phyloP scores from a whole-genome alignment of 2,888 invertebrate species.

The Oxycera nigricornis region DNA sequence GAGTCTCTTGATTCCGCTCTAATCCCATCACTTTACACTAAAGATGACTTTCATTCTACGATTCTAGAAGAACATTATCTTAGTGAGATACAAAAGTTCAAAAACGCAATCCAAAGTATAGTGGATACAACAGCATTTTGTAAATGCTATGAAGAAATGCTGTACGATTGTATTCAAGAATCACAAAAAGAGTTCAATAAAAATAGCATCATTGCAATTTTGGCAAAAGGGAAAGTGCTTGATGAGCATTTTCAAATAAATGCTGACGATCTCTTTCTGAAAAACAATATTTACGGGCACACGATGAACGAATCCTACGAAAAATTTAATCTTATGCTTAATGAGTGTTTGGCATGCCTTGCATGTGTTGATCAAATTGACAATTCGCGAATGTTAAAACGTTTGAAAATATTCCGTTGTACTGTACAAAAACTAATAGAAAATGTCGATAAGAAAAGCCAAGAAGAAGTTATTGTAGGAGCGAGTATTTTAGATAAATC shows the following conservation, averaged over 20 bases:
- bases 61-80: conserved; percentile 59
- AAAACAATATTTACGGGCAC: conserved; percentile 43
- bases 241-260: conserved; percentile 55
- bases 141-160: conserved; percentile 54
- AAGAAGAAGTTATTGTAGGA: neutral
- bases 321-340: conserved; percentile 54
- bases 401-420: conserved; percentile 58
- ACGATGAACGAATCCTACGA: conserved; percentile 49
- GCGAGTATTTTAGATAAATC: neutral
- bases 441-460: conserved; percentile 44
- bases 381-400: conserved; percentile 54
- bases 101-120: conserved; percentile 55
- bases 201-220: conserved; percentile 50
- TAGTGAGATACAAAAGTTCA: conserved; percentile 56
- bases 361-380: conserved; percentile 57
- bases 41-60: conserved; percentile 52
- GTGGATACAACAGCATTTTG: conserved; percentile 58
- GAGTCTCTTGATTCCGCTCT: conserved; percentile 59
- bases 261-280: conserved; percentile 51
- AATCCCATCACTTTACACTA: conserved; percentile 57
- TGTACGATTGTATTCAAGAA: conserved; percentile 50
- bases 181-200: conserved; percentile 52
- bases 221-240: conserved; percentile 54
- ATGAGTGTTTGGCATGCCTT: conserved; percentile 58
- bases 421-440: conserved; percentile 54